These are phyloP conservation scores for Neolamprologus sp. DNA, from an alignment of 2,113 vertebrate genomes.

Conservation along the genomic window DNA sequence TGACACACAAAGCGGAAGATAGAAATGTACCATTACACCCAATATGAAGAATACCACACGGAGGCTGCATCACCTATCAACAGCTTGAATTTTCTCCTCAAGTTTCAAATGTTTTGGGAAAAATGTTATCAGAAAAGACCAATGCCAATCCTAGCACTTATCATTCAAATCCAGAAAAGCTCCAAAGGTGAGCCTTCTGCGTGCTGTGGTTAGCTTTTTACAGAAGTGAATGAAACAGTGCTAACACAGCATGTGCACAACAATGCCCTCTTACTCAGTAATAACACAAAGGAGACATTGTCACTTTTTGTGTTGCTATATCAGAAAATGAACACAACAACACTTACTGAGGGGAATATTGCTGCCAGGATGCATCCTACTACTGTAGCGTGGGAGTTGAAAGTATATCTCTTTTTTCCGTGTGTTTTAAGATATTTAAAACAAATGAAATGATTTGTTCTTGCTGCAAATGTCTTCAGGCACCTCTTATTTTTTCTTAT, in stretches of 20 bases:
- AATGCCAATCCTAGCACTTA: background rate
- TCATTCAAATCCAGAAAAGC: background rate
- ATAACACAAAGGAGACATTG: background rate
- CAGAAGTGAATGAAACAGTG: background rate
- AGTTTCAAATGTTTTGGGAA: background rate
- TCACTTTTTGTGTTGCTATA: background rate
- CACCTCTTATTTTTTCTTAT: background rate
- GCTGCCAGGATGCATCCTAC: background rate
- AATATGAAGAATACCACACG: background rate
- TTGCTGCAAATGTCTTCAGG: background rate
- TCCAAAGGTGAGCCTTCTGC: background rate
- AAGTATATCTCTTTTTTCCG: background rate
- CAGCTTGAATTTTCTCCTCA: background rate
- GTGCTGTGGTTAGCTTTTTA: background rate
- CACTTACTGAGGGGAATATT: background rate
- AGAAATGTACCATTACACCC: background rate
- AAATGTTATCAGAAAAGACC: background rate
- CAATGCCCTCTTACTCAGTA: background rate
- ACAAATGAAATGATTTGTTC: background rate
- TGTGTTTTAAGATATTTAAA: background rate
- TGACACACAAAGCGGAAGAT: background rate
- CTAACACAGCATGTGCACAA: background rate
- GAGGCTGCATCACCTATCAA: background rate
- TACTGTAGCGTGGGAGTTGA: background rate
- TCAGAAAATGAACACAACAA: background rate